These are phyloP conservation scores for Elaeidobius kamerunicus DNA, from an alignment of 2,888 invertebrate species.

Conservation along the genomic window DNA sequence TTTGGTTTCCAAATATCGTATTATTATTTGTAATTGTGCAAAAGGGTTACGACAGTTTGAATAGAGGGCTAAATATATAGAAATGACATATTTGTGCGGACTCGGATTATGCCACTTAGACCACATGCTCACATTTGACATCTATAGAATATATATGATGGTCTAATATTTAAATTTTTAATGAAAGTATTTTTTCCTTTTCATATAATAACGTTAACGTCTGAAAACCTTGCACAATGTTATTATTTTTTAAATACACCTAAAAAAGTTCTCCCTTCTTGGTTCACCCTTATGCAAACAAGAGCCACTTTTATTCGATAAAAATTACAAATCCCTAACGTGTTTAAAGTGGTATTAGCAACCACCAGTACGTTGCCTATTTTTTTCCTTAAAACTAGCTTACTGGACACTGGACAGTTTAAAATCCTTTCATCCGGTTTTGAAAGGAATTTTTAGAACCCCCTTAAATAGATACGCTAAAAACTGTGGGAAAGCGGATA, in stretches of 20 bases:
- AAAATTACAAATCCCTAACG: slow-evolving; percentile 22
- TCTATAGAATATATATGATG: too few species aligned
- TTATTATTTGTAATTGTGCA: slow-evolving; percentile 30
- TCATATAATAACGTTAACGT: too few species aligned
- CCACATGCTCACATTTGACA: not conserved
- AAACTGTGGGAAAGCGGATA: slow-evolving; percentile 27
- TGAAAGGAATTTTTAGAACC: slow-evolving; percentile 16
- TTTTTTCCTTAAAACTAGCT: slow-evolving; percentile 24
- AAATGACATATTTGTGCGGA: slow-evolving; percentile 16
- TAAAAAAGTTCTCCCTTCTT: not conserved
- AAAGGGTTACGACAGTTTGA: slow-evolving; percentile 22
- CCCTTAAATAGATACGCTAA: slow-evolving; percentile 25
- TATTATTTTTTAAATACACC: too few species aligned
- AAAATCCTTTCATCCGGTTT: slow-evolving; percentile 17
- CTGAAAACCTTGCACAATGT: too few species aligned
- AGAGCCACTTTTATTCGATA: slow-evolving; percentile 1
- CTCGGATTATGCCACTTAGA: slow-evolving; percentile 5
- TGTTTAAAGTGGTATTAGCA: slow-evolving; percentile 24
- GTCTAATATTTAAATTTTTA: too few species aligned
- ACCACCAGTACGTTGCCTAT: slow-evolving; percentile 17
- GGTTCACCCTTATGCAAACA: slow-evolving; percentile 3
- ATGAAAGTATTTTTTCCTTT: too few species aligned
- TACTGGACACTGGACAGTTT: slow-evolving; percentile 25
- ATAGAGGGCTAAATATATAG: slow-evolving; percentile 13
- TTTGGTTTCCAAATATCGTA: slow-evolving; percentile 17